Evolutionary conservation across 35 echinoderm and acorn worm genomes (phyloP), one percentile per base, ranked within the genome.

Genomic region (Ptychodera flava): DNA sequence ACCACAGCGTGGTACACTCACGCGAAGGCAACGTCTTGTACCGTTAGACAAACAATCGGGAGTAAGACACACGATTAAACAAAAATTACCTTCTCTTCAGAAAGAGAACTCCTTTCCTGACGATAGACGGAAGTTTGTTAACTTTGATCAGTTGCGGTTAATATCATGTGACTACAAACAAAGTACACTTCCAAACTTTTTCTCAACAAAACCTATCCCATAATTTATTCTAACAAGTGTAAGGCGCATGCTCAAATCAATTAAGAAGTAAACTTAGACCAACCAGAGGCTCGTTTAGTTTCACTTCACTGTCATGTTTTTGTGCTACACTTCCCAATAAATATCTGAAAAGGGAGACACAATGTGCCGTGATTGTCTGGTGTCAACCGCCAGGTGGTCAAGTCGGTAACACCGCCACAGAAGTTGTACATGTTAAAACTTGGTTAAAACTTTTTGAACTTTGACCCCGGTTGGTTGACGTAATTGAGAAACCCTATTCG

Each of bases 151-250:
- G 45, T 64, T 64, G 45, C 45, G 45, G 22, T 64, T 12, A 22
- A 64, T 12, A 64, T 64, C 45, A 64, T 64, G 45, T 64, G 45
- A 64, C 45, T 12, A 6, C 45, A 64, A 64, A 64, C 45, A 64
- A 64, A 64, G 45, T 64, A 64, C 45, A 64, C 45, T 64, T 64
- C 45, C 45, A 64, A 64, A 64, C 45, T 64, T 64, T 64, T 64
- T 64, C 45, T n/a, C 45, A 22, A 64, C 45, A 64, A 64, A 64
- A 64, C 45, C 45, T 64, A 64, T 64, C 45, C 45, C 45, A 64
- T 64, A 64, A 64, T 64, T 64, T 64, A 6, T 64, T 64, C 45
- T 12, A 64, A 6, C 6, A 64, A 64, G 45, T 64, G 45, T 64
- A 64, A 6, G 6, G 22, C 45, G 45, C 45, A 64, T 64, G 45